These are phyloP conservation scores for Linyphia triangularis DNA, from an alignment of 2,888 invertebrate genomes.

Conservation along the genomic window DNA sequence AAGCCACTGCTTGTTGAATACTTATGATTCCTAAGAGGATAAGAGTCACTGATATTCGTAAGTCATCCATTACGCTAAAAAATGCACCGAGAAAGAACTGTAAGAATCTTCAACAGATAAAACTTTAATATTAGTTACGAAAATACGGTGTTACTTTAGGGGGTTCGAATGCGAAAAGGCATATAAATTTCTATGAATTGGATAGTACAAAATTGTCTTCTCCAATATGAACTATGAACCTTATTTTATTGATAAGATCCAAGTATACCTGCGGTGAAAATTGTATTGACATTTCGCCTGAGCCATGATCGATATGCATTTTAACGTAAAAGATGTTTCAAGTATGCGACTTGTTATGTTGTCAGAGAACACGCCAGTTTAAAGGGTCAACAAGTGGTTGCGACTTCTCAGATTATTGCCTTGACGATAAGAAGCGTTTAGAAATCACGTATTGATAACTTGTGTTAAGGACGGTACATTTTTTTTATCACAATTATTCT, in stretches of 20 bases:
- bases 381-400: not conserved
- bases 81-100: too few species aligned
- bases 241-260: conserved; percentile 1
- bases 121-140: too few species aligned
- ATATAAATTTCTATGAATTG: too few species aligned
- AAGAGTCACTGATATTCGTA: not conserved
- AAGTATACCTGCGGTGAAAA: conserved; percentile 5
- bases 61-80: not conserved
- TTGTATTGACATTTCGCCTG: conserved; percentile 31
- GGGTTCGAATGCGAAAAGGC: too few species aligned
- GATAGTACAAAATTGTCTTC: not conserved
- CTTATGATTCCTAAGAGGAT: not conserved
- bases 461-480: not conserved
- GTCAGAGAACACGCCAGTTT: not conserved
- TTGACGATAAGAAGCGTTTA: not conserved
- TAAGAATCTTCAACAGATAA: too few species aligned
- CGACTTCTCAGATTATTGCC: not conserved
- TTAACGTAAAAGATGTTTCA: not conserved
- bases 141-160: too few species aligned
- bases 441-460: not conserved
- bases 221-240: conserved; percentile 47
- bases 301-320: not conserved
- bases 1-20: not conserved
- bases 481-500: not conserved
- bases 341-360: not conserved